These are phyloP conservation scores for Pristionchus arcanus DNA, from an alignment of 2,888 invertebrate genomes.

Conservation along the genomic window DNA sequence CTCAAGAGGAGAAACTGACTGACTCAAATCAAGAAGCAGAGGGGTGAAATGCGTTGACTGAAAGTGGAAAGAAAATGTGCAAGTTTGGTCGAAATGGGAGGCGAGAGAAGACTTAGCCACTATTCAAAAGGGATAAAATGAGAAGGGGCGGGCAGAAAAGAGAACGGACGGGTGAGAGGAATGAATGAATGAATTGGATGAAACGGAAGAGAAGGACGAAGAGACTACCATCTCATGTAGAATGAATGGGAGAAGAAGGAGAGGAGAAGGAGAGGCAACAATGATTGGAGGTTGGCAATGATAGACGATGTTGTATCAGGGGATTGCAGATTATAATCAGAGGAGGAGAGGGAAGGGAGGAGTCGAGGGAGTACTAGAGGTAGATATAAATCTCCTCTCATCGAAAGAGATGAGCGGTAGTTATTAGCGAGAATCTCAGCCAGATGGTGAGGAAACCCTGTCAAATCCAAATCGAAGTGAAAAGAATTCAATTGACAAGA, in stretches of 20 bases:
- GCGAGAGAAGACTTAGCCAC: conserved; percentile 40
- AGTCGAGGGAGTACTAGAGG: background rate
- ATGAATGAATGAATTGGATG: conserved; percentile 40
- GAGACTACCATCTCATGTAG: background rate
- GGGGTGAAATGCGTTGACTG: background rate
- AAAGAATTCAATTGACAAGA: background rate
- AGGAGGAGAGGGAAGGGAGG: background rate
- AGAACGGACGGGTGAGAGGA: conserved; percentile 30
- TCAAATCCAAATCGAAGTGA: background rate
- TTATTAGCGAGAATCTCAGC: background rate
- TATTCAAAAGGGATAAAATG: conserved; percentile 45
- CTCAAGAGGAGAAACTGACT: conserved; percentile 13
- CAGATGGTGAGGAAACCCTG: background rate
- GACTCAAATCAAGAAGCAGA: conserved; percentile 16
- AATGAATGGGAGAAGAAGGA: background rate
- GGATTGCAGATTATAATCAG: conserved; percentile 48
- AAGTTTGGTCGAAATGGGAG: conserved; percentile 4
- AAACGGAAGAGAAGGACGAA: background rate
- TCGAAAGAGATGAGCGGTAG: background rate
- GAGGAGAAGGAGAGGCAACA: conserved; percentile 26
- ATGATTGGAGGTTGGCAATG: conserved; percentile 19
- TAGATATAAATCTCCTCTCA: conserved; percentile 14
- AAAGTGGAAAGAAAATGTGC: conserved; percentile 2
- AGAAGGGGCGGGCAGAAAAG: conserved; percentile 29
- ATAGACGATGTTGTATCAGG: conserved; percentile 47